A percentile compares a stretch with the other conserved stretches of the same genome.
Evolutionary conservation across 2,113 vertebrate genomes (phyloP).

Genomic region (Microtus pennsylvanicus): DNA sequence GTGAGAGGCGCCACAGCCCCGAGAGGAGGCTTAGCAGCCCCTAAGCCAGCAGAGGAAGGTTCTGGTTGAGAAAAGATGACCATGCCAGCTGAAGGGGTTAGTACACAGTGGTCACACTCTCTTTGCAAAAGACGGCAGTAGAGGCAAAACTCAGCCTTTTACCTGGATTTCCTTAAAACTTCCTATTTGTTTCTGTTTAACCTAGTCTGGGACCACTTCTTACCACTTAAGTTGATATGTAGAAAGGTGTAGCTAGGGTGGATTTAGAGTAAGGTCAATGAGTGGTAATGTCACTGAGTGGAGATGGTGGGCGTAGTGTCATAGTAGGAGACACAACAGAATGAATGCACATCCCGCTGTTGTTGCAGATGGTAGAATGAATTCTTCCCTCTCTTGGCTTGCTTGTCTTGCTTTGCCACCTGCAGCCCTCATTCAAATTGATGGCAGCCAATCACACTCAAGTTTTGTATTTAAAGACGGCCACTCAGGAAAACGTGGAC

Average conservation of each 20-base stretch:
- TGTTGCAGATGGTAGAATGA: neutral
- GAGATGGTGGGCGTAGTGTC: neutral
- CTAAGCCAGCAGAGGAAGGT: neutral
- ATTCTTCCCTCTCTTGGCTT: neutral
- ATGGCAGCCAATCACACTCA: neutral
- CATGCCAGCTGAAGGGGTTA: neutral
- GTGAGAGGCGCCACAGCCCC: neutral
- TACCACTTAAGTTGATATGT: neutral
- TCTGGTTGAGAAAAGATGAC: neutral
- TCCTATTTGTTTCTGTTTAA: neutral
- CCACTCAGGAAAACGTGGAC: neutral
- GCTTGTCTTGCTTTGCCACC: neutral
- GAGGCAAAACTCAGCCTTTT: constrained; percentile 48
- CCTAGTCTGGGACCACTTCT: neutral
- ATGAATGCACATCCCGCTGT: neutral
- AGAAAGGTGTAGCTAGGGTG: neutral
- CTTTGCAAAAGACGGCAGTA: neutral
- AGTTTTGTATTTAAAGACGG: neutral
- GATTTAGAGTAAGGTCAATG: neutral
- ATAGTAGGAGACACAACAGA: neutral
- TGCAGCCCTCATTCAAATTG: neutral
- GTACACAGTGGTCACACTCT: neutral
- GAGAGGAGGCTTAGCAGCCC: neutral
- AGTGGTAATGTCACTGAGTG: neutral
- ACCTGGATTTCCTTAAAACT: neutral